phyloP scores from a whole-genome alignment of 2,888 invertebrate species.

The Cheilosia soror region DNA sequence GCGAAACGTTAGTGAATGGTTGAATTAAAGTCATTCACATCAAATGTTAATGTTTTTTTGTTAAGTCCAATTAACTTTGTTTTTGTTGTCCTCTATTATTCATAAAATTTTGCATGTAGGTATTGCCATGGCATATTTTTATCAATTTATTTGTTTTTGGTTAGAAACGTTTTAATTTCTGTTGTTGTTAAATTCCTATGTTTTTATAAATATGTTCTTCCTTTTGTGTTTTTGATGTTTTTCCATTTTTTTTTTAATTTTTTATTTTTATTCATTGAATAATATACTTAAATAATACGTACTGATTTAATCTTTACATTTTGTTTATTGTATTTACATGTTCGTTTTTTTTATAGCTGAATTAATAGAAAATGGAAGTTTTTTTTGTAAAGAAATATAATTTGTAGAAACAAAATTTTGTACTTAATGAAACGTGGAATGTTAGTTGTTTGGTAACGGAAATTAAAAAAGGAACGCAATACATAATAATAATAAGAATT shows the following conservation, averaged over 20 bases:
- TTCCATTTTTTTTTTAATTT: conserved; percentile 8
- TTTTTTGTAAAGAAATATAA: conserved; percentile 21
- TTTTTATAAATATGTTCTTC: conserved; percentile 60
- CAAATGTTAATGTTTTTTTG: conserved; percentile 20
- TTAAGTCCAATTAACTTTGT: conserved; percentile 3
- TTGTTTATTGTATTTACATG: conserved; percentile 55
- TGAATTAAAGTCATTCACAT: conserved; percentile 25
- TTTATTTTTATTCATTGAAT: conserved; percentile 16
- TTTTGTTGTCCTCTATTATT: conserved; percentile 29
- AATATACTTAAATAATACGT: conserved; percentile 54
- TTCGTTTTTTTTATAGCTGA: conserved; percentile 19
- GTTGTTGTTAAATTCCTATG: background rate
- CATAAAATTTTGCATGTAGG: conserved; percentile 70
- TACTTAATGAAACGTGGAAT: conserved; percentile 30
- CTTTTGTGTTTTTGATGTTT: conserved; percentile 25
- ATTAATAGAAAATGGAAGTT: conserved; percentile 69
- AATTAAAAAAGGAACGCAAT: conserved; percentile 22
- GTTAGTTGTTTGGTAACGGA: conserved; percentile 22
- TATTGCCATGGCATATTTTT: conserved; percentile 71
- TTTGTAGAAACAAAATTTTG: conserved; percentile 7
- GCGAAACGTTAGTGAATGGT: conserved; percentile 17
- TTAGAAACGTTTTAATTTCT: background rate
- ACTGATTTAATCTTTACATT: conserved; percentile 17
- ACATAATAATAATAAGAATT: too few relatives aligned
- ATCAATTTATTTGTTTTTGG: conserved; percentile 8